phyloP scores from a whole-genome alignment of 2,113 vertebrate genomes.

The Apteryx owenii region DNA sequence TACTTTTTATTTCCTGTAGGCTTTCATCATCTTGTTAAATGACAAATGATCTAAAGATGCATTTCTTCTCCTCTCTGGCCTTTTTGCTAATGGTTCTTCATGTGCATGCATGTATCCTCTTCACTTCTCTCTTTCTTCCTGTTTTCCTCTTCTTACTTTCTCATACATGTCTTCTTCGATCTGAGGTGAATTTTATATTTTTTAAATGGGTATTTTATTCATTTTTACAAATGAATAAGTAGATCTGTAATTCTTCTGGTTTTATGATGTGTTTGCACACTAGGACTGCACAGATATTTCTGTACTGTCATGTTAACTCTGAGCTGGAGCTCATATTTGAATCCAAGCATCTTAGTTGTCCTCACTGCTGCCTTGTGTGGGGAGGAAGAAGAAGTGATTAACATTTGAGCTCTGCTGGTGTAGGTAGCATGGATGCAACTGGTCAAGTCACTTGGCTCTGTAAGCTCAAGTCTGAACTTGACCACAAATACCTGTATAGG shows the following conservation, averaged over 20 bases:
- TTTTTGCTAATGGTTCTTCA: background rate
- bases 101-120: background rate
- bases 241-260: background rate
- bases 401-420: background rate
- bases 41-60: background rate
- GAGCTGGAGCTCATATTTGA: fast-evolving
- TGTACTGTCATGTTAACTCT: background rate
- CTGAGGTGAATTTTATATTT: background rate
- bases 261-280: background rate
- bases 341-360: background rate
- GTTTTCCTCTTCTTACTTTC: background rate
- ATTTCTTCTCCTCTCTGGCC: background rate
- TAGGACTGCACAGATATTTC: background rate
- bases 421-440: background rate
- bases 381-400: background rate
- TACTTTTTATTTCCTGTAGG: background rate
- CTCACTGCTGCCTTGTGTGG: background rate
- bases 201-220: background rate
- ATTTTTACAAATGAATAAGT: background rate
- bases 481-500: background rate
- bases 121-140: background rate
- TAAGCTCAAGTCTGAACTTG: background rate
- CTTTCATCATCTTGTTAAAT: background rate
- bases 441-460: background rate
- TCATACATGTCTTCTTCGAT: background rate